phyloP scores from a whole-genome alignment of 2,113 vertebrate genomes.

The Rhinoptilus africanus region DNA sequence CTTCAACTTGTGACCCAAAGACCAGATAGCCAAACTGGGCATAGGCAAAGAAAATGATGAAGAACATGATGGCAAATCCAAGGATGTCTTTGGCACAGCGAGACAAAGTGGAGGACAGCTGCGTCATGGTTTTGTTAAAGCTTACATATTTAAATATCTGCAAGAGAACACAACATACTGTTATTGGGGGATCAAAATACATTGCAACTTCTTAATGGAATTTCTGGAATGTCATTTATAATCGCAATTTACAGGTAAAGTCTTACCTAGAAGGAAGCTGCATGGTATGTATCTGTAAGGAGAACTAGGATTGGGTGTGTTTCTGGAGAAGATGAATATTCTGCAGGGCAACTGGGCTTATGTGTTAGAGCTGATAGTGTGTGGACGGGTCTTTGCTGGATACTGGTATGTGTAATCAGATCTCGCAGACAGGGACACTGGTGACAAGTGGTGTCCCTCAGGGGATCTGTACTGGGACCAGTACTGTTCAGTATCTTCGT shows the following conservation, averaged over 20 bases:
- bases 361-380: neutral
- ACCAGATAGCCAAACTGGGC: slow-evolving; percentile 74
- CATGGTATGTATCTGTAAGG: neutral
- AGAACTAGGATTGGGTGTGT: neutral
- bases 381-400: neutral
- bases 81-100: slow-evolving; percentile 73
- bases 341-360: neutral
- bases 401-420: neutral
- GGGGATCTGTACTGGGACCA: neutral
- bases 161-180: slow-evolving; percentile 27
- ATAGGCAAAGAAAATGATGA: slow-evolving; percentile 76
- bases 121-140: slow-evolving; percentile 74
- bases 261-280: neutral
- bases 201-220: neutral
- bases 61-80: slow-evolving; percentile 77
- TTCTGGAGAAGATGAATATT: neutral
- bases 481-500: neutral
- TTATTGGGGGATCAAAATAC: neutral
- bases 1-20: slow-evolving; percentile 72
- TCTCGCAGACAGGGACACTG: neutral
- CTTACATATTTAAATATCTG: slow-evolving; percentile 76
- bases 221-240: neutral
- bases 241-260: neutral
- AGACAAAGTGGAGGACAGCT: slow-evolving; percentile 71
- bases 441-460: neutral